Conservation (phyloP, 2,888 invertebrate species). For the Invenusta paracnida region DNA sequence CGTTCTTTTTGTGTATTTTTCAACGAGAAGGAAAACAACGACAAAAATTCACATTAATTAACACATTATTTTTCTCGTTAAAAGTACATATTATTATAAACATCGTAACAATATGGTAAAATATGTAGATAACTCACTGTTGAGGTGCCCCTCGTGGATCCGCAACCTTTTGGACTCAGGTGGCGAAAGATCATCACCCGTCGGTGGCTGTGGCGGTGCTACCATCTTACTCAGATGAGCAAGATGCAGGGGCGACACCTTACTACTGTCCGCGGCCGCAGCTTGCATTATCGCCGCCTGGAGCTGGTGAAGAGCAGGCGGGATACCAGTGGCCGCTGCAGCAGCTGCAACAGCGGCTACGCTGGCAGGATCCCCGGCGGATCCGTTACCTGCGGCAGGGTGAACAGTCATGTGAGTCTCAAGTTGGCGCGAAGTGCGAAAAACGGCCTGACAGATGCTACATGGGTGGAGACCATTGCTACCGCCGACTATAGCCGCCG, state of each 20-base stretch:
- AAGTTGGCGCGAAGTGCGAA: slow-evolving; percentile 15
- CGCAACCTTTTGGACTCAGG: background rate
- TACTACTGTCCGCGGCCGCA: background rate
- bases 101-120: too few species aligned
- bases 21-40: too few species aligned
- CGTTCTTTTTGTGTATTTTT: too few species aligned
- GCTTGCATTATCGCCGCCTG: background rate
- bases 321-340: background rate
- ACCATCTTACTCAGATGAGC: background rate
- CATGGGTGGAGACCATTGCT: background rate
- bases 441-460: slow-evolving; percentile 26
- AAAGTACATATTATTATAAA: too few species aligned
- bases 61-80: too few species aligned
- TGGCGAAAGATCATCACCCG: background rate
- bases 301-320: background rate
- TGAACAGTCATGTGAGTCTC: slow-evolving; percentile 27
- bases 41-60: too few species aligned
- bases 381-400: background rate
- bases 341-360: background rate
- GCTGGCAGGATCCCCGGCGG: background rate
- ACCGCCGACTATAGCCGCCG: background rate
- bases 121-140: background rate
- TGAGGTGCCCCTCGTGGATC: slow-evolving; percentile 10
- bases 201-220: background rate
- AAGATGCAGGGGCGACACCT: background rate